Evolutionary conservation across 2,797 vertebrate species (phyloP), one percentile per base, ranked within the genome.

Genomic region (Monodelphis domestica): DNA sequence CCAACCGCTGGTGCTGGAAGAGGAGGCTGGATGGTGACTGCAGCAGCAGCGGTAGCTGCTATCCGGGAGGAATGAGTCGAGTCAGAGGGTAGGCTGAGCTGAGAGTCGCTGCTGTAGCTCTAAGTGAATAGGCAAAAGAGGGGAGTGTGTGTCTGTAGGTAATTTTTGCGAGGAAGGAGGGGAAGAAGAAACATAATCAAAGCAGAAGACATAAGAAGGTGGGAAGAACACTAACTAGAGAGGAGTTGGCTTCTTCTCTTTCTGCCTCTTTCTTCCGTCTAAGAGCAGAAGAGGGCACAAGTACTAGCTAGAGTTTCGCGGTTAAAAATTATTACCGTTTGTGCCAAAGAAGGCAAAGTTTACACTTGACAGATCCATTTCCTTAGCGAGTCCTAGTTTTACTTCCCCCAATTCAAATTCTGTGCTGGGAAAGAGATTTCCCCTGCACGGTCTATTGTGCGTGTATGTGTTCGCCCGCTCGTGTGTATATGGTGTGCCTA

Each of bases 401-500:
- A 38, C 70, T 78, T n/a, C n/a, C 2, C 38, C n/a, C 38, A 24
- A 26, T 45, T 10, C 38, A 9, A 78, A 78, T 9, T 38, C 12
- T 24, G 38, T 59, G 28, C 21, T 30, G 38, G 3, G 21, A 78
- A 78, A 59, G 38, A 78, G 70, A 38, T 24, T 38, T 45, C 38
- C 70, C 38, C 38, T 11, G 17, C 70, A 45, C 70, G 0, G 17
- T 78, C 70, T 9, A 26, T 45, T 78, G 70, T 45, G 70, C n/a
- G 70, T 45, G 70, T 45, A 78, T 45, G n/a, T 78, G 70, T 45
- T 78, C 38, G 38, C 70, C 38, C 17, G n/a, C 21, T 78, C 21
- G 38, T 7, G 38, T 78, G 95, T 94, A 87, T 92, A 94, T 95
- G 96, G 95, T 95, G 95, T 57, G 94, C 92, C 95, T 89, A 53